Base-by-base conservation (phyloP, 2,113 vertebrate species). In the Epinephelus cyanopodus region DNA sequence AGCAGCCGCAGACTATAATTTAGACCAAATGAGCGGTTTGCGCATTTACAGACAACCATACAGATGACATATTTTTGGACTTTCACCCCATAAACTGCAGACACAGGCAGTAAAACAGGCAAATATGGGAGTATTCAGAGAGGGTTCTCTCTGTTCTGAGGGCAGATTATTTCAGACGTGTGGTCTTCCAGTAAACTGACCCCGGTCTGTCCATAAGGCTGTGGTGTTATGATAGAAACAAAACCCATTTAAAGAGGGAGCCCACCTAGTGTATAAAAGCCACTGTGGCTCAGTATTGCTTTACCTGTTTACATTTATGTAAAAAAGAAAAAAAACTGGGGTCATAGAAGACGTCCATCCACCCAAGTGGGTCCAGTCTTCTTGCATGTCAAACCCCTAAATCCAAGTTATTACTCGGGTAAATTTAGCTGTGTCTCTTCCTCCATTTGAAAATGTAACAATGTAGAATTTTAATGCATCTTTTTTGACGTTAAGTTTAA, bases 31-130 rank as follows among this genome's bases (percentile, higher is more conserved):
- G 80, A 93, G 86, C 56, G 88, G 88, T 94, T 86, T 92, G 88
- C 6, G 70, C 89, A 90, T 93, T 91, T 92, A 90, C 91, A 94
- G 89, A 91, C 85, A 89, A 78, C 87, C 86, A 82, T 87, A 88
- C 88, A 90, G 73, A 92, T 91, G 89, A 72, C 84, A 89, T 93
- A 95, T 95, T 95, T 94, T 93, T 89, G 86, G 92, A 92, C 84
- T 85, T 89, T 91, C 85, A 89, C 81, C 87, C 87, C 75, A 77
- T 93, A 93, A 96, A 95, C 69, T 89, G 90, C 85, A 81, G 89
- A 91, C 81, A 83, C 39, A 74, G 80, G 87, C 87, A 90, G 77
- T 92, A 88, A 94, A 92, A 82, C 63, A 12, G 81, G 83, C 74
- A 89, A 89, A 90, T 89, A 92, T 64, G 74, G 87, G 82, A 85